phyloP scores from a whole-genome alignment of 2,113 vertebrate species.

The Peromyscus maniculatus region DNA sequence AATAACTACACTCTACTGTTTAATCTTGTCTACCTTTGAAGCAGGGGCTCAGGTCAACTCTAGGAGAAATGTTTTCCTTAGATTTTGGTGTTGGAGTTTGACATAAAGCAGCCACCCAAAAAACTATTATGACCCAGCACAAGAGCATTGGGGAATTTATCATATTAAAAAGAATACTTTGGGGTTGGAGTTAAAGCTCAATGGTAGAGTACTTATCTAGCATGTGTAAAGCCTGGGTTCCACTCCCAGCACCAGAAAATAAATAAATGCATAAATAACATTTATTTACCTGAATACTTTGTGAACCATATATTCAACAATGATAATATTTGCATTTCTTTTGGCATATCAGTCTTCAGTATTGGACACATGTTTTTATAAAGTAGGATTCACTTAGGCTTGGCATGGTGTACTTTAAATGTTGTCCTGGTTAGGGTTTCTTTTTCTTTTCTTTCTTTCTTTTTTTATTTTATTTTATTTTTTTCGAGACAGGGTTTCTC shows the following conservation, averaged over 20 bases:
- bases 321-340: not conserved
- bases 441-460: too few relatives aligned
- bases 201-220: not conserved
- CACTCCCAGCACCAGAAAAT: not conserved
- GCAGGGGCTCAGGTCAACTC: not conserved
- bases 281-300: not conserved
- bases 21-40: not conserved
- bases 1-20: not conserved
- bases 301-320: conserved; percentile 37
- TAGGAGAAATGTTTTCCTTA: not conserved
- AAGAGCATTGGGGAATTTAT: not conserved
- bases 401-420: not conserved
- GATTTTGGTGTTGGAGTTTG: not conserved
- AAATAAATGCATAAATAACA: not conserved
- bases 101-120: not conserved
- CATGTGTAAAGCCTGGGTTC: not conserved
- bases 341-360: not conserved
- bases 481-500: too few relatives aligned
- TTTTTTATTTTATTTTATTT: too few relatives aligned
- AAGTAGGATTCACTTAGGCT: not conserved
- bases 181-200: not conserved
- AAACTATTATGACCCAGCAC: conserved; percentile 22
- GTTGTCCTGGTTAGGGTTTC: not conserved
- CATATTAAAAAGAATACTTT: conserved; percentile 20
- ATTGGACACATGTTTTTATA: not conserved